Evolutionary conservation across 2,797 vertebrate genomes (phyloP), one percentile per base, ranked within the genome.

Genomic region (Gallinago solitaria): DNA sequence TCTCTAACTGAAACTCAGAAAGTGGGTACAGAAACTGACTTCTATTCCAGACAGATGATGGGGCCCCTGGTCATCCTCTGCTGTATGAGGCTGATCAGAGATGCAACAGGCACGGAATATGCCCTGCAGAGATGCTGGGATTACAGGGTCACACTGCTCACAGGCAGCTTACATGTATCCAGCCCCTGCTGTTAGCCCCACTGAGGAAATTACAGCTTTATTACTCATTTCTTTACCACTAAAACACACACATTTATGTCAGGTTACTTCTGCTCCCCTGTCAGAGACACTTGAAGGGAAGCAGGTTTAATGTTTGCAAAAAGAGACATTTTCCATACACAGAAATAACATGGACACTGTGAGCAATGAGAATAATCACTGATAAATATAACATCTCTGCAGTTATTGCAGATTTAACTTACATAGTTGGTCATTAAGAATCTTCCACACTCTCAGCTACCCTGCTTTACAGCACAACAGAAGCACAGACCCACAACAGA

Each of bases 261-360:
- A 15, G n/a, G 6, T 16, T 33, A 37, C 33, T 65, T 83, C 53
- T 35, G 75, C 43, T 74, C 20, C 67, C 14, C 41, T 16, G 65
- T 35, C 45, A 80, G 30, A 71, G 32, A 20, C 39, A 48, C 57
- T 59, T 50, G 23, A 80, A 78, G 19, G 9, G 9, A 92, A 82
- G 53, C 11, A 6, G 12, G 15, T 61, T 70, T 74, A 35, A 56
- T 18, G 17, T 25, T n/a, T 69, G 69, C 25, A 28, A 47, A 67
- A 61, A 68, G 19, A 74, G 45, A 56, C 0, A 1, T 56, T 64
- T 61, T 63, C 47, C 51, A 76, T 6, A 56, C 18, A 17, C 28
- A 81, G 53, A 89, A 89, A n/a, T n/a, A 59, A 54, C 0, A 0
- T 1, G 12, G 23, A 33, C 5, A 7, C 35, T 2, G 21, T 7